A percentile compares a stretch with the other conserved stretches of the same genome.
Conservation (phyloP, 92 coral and sea anemone species). For the Paramuricea clavata region DNA sequence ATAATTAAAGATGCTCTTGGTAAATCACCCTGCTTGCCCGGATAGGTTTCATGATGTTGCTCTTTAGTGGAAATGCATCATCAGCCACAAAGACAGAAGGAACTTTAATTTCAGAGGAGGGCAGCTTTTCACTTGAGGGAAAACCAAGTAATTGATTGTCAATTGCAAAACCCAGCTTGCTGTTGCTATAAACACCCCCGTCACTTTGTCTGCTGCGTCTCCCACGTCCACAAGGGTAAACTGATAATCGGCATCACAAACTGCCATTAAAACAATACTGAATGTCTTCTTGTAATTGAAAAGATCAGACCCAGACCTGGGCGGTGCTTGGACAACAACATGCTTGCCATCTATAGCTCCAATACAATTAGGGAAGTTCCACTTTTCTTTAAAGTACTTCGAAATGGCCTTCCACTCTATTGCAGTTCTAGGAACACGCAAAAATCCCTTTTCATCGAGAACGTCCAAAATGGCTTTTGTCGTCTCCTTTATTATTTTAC, state of each 20-base stretch:
- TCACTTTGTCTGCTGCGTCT: slow-evolving; percentile 19
- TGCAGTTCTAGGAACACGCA: slow-evolving; percentile 4
- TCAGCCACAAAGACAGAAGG: slow-evolving; percentile 46
- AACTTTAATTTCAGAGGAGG: slow-evolving; percentile 1
- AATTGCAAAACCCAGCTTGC: slow-evolving; percentile 22
- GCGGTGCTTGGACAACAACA: slow-evolving; percentile 11
- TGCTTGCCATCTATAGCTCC: slow-evolving; percentile 29
- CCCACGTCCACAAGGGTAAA: slow-evolving; percentile 17
- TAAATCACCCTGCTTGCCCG: too few relatives aligned
- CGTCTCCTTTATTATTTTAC: slow-evolving; percentile 18
- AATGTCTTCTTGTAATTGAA: slow-evolving; percentile 31
- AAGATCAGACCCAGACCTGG: slow-evolving; percentile 7
- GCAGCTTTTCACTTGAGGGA: slow-evolving; percentile 34
- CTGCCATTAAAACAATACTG: slow-evolving; percentile 17
- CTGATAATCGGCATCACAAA: slow-evolving; percentile 12
- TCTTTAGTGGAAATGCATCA: too few relatives aligned
- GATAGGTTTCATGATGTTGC: too few relatives aligned
- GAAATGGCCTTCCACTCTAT: not conserved
- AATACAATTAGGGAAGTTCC: slow-evolving; percentile 32
- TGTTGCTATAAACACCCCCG: slow-evolving; percentile 38
- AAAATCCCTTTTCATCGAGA: not conserved
- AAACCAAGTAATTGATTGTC: slow-evolving; percentile 36
- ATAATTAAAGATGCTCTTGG: too few relatives aligned
- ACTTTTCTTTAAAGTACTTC: not conserved
- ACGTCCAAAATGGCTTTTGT: not conserved